These are phyloP conservation scores for Argyrosomus regius DNA, from an alignment of 2,797 vertebrate species.

Conservation along the genomic window DNA sequence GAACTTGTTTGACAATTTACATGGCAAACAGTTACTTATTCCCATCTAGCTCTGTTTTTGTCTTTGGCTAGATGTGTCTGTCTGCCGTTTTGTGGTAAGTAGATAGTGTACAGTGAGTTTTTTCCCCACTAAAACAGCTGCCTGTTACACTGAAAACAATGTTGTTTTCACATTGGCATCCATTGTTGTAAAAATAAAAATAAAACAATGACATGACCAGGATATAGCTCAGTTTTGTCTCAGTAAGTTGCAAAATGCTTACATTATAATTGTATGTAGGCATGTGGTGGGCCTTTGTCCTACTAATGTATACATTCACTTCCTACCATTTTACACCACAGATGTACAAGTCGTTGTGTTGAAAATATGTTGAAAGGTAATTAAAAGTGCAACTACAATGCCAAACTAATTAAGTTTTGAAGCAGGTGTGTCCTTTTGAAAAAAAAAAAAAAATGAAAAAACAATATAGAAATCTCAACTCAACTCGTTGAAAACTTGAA, in stretches of 20 bases:
- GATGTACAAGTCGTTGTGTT: not conserved
- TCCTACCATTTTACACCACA: not conserved
- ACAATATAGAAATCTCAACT: conserved; percentile 6
- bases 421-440: conserved; percentile 10
- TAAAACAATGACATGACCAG: not conserved
- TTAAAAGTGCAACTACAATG: conserved; percentile 33
- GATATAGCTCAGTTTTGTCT: not conserved
- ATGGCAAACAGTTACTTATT: not conserved
- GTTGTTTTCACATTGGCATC: not conserved
- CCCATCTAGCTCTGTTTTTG: not conserved
- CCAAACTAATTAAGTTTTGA: conserved; percentile 24
- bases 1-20: not conserved
- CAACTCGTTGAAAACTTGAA: conserved; percentile 39
- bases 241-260: not conserved
- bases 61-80: too few species aligned
- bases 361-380: conserved; percentile 35
- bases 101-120: too few species aligned
- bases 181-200: not conserved
- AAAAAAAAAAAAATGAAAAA: not conserved
- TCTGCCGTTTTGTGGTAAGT: too few species aligned
- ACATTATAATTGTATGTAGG: not conserved
- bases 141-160: too few species aligned
- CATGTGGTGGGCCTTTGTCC: not conserved
- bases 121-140: too few species aligned
- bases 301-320: not conserved